Conservation (phyloP, 2,888 invertebrate species). For the Cyrtodaria siliqua region DNA sequence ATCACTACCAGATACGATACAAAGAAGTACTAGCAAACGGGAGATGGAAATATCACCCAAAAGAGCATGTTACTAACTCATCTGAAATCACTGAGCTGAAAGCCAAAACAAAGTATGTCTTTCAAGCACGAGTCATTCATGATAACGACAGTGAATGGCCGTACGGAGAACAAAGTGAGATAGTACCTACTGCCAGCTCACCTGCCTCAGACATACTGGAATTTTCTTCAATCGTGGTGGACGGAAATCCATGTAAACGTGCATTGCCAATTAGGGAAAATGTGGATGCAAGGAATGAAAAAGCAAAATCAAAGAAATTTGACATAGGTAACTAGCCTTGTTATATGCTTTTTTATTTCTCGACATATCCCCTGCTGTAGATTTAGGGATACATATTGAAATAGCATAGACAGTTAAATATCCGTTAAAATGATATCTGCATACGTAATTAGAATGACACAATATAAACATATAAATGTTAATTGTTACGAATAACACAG, state of each 20-base stretch:
- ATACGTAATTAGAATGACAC: no score
- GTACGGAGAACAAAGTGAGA: background rate
- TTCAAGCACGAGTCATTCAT: background rate
- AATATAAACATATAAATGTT: no score
- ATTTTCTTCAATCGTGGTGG: background rate
- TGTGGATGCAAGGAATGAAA: background rate
- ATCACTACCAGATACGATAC: background rate
- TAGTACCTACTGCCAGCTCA: background rate
- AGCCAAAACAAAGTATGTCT: background rate
- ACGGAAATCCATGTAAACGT: background rate
- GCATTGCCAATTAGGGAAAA: background rate
- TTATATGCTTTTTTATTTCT: no score
- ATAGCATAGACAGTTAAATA: no score
- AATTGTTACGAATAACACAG: no score
- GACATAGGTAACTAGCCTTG: background rate
- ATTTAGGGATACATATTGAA: no score
- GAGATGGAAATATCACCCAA: background rate
- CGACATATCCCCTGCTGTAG: no score
- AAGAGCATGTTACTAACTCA: background rate
- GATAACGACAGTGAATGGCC: background rate
- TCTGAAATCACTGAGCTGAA: background rate
- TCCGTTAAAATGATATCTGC: no score
- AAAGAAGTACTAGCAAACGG: background rate
- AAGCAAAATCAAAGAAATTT: background rate
- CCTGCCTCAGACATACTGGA: background rate